phyloP scores from a whole-genome alignment of 2,888 invertebrate species.

The Agrotis ipsilon region DNA sequence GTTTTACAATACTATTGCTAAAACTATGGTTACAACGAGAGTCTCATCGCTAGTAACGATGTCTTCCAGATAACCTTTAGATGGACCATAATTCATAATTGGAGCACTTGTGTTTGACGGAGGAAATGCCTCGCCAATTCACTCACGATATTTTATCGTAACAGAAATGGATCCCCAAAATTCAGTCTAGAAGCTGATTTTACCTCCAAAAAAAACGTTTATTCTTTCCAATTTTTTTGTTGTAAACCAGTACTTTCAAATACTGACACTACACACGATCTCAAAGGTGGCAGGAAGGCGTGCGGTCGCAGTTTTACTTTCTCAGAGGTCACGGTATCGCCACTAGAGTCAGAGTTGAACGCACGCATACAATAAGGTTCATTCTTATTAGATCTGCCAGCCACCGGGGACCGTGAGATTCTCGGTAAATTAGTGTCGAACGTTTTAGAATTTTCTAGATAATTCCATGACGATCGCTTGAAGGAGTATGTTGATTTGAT shows the following conservation, averaged over 20 bases:
- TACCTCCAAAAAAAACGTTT: constrained; percentile 4
- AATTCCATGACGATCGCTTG: neutral
- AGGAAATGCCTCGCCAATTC: too few species aligned
- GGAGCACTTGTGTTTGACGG: too few species aligned
- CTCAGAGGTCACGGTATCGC: constrained; percentile 66
- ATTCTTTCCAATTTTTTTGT: constrained; percentile 1
- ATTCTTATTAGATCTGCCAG: constrained; percentile 63
- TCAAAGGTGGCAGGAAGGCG: constrained; percentile 51
- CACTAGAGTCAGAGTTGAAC: constrained; percentile 64
- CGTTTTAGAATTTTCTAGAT: constrained; percentile 35
- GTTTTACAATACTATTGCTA: too few species aligned
- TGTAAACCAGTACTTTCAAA: constrained; percentile 38
- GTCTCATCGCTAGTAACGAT: too few species aligned
- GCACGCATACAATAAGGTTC: constrained; percentile 68
- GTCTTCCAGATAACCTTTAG: too few species aligned
- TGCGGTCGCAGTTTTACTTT: constrained; percentile 62
- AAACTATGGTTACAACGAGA: too few species aligned
- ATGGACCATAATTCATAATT: too few species aligned
- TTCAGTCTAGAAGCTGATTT: neutral
- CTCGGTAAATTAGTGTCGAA: constrained; percentile 24
- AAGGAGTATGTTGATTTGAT: neutral
- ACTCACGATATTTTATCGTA: too few species aligned
- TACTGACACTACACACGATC: constrained; percentile 25
- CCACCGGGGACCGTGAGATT: constrained; percentile 56
- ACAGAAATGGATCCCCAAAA: too few species aligned